Percentiles rank a stretch among this genome's conserved stretches.
Evolutionary conservation across 2,888 invertebrate genomes (phyloP).

Genomic region (Pediacus dermestoides): DNA sequence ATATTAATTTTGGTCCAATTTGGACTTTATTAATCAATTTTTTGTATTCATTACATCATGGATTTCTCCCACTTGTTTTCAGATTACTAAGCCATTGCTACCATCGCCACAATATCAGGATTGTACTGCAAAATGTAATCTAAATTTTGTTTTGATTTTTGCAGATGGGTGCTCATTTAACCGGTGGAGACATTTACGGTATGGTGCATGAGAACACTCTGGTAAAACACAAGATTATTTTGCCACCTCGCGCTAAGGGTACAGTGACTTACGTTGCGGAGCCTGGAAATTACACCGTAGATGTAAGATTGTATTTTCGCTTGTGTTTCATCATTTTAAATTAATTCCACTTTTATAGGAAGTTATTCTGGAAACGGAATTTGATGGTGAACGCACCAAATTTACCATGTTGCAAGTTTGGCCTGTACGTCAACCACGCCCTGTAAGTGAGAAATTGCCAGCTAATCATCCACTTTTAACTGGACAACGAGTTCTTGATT

Average conservation of each 20-base stretch:
- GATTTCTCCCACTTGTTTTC: no score
- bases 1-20: no score
- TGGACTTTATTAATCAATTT: no score
- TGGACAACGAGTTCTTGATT: conserved; percentile 96
- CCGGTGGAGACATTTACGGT: conserved; percentile 96
- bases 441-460: conserved; percentile 95
- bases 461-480: conserved; percentile 98
- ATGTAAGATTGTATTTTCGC: conserved; percentile 62
- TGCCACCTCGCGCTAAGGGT: conserved; percentile 93
- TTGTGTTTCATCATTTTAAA: conserved; percentile 5
- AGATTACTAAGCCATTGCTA: no score
- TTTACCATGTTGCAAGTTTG: conserved; percentile 98
- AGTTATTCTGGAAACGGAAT: conserved; percentile 95
- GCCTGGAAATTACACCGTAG: conserved; percentile 88
- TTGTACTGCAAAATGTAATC: no score
- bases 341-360: conserved; percentile 59
- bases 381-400: conserved; percentile 90
- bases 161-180: conserved; percentile 94
- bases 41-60: no score
- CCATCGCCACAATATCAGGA: no score
- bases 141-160: conserved; percentile 28
- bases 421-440: conserved; percentile 98
- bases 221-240: conserved; percentile 94
- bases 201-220: conserved; percentile 95
- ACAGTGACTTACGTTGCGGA: conserved; percentile 95